These are phyloP conservation scores for Cyprinodon brontotheroides DNA, from an alignment of 2,113 vertebrate species.

Conservation along the genomic window DNA sequence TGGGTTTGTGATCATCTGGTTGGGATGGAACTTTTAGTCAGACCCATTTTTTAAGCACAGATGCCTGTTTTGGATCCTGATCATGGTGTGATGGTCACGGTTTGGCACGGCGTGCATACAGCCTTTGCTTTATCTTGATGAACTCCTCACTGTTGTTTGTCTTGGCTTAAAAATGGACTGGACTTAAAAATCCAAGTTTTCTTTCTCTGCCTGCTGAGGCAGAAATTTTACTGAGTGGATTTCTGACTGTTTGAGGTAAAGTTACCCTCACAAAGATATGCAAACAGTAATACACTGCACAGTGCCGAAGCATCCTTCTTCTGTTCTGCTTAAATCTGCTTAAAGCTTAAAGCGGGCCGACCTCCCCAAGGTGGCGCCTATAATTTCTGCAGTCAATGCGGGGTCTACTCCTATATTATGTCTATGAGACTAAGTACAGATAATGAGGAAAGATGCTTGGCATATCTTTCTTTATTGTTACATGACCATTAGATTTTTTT, in stretches of 20 bases:
- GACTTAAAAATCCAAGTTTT: neutral
- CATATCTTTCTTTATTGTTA: too few species aligned
- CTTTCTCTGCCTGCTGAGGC: neutral
- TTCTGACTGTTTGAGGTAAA: neutral
- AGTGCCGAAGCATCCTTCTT: too few species aligned
- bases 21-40: slow-evolving; percentile 41
- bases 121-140: slow-evolving; percentile 86
- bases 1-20: slow-evolving; percentile 51
- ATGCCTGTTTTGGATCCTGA: slow-evolving; percentile 6
- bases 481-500: too few species aligned
- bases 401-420: too few species aligned
- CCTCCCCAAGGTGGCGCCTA: too few species aligned
- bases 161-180: neutral
- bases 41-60: slow-evolving; percentile 31
- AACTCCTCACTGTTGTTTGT: slow-evolving; percentile 20
- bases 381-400: too few species aligned
- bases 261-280: slow-evolving; percentile 80
- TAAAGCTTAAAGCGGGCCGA: too few species aligned
- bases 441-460: too few species aligned
- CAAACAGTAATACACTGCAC: neutral
- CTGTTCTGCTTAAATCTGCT: too few species aligned
- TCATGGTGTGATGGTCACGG: neutral
- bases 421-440: too few species aligned
- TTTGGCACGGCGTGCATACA: neutral
- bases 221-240: neutral